Percentiles rank a stretch among this genome's conserved stretches.
phyloP scores from a whole-genome alignment of 2,797 vertebrate species.

The Acestrorhynchus altus region DNA sequence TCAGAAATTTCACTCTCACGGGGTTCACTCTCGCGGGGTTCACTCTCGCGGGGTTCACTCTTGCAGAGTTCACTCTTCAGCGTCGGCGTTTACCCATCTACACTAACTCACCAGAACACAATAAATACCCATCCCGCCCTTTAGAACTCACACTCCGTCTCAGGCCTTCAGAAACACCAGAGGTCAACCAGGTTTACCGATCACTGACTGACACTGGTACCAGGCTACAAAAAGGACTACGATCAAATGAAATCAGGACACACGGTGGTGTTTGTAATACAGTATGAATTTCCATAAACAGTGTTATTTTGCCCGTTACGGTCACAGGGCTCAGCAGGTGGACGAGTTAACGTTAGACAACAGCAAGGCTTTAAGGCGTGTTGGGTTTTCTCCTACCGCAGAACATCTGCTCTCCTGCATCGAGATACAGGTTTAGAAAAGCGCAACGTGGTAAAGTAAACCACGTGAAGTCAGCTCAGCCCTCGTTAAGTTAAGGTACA shows the following conservation, averaged over 20 bases:
- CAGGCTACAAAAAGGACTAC: slow-evolving; percentile 41
- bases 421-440: not conserved
- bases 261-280: slow-evolving; percentile 3
- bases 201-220: too few relatives aligned
- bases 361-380: slow-evolving; percentile 9
- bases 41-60: slow-evolving; percentile 10
- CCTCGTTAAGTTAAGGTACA: not conserved
- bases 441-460: not conserved
- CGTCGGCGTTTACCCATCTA: not conserved
- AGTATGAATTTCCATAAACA: not conserved
- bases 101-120: slow-evolving; percentile 57
- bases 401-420: slow-evolving; percentile 2
- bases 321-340: not conserved
- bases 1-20: slow-evolving; percentile 2
- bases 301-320: not conserved
- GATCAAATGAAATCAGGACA: slow-evolving; percentile 18
- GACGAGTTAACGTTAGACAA: not conserved
- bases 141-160: slow-evolving; percentile 48
- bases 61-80: slow-evolving; percentile 2
- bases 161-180: slow-evolving; percentile 58
- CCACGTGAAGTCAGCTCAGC: not conserved
- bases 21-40: not conserved
- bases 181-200: too few relatives aligned
- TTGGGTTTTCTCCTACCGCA: not conserved
- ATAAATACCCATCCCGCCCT: slow-evolving; percentile 76